Evolutionary conservation across 2,888 invertebrate species (phyloP), one percentile per base, ranked within the genome.

Genomic region (Stegophylla sp.): DNA sequence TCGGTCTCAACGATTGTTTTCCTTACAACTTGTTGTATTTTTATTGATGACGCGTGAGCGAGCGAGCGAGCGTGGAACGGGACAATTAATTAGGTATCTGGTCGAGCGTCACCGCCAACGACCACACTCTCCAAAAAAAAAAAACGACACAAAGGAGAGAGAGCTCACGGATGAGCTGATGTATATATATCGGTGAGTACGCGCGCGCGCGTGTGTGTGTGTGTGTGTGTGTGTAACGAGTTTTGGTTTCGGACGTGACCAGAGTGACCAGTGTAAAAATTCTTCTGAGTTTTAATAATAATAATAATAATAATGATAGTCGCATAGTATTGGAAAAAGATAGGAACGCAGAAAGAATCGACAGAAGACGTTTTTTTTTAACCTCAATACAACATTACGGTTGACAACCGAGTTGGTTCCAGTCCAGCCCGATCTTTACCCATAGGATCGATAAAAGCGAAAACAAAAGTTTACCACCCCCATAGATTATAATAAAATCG

Each of bases 201-300:
- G 43, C 10, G 34, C 12, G 15, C 5, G 41, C 2, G 73, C 28
- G 67, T 67, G 20, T 41, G 13, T 59, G 43, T 17, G 34, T 17
- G 15, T 10, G 41, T 7, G 73, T 28, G 67, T 67, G 56, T 77
- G 56, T 59, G 51, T 34, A 79, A 79, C 79, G 69, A 71, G 79
- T 79, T 79, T 79, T 79, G 61, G 63, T 79, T 51, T 79, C 59
- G 61, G 71, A 79, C 79, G 79, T 79, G 79, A 79, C 79, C 63
- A 71, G 20, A 48, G 79, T 71, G 51, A 69, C 61, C 79, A 48
- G 43, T 17, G 41, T 51, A 71, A 51, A 48, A 71, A 79, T 79
- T 79, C 79, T 48, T 59, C 41, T 7, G 51, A 71, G 61, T 63
- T 41, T 48, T 79, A 45, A 53, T 69, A 53, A 51, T 66, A 66